Evolutionary conservation across 1,140 invertebrate genomes (phyloP).

Genomic region (Drosophila elegans): DNA sequence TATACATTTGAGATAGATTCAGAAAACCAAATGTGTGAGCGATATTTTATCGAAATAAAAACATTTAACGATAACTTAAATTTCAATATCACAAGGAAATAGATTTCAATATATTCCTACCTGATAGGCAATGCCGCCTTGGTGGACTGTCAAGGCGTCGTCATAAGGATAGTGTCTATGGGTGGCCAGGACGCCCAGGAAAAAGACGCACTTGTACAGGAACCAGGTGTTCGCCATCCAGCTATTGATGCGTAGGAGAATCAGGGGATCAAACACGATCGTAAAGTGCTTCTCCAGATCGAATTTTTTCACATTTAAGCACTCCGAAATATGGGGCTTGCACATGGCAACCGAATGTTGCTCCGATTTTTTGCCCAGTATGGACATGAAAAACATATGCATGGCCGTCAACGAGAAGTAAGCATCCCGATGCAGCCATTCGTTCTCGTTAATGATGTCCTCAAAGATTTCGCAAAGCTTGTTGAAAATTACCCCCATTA

Average conservation of each 20-base stretch:
- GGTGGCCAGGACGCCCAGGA: slow-evolving; percentile 26
- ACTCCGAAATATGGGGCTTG: not conserved
- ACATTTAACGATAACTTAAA: too few species aligned
- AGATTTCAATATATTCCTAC: not conserved
- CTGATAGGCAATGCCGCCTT: slow-evolving; percentile 31
- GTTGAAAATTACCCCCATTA: slow-evolving; percentile 4
- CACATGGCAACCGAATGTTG: slow-evolving; percentile 25
- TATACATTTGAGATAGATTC: too few species aligned
- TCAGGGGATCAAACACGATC: slow-evolving; percentile 9
- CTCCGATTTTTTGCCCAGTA: not conserved
- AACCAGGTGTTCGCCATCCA: slow-evolving; percentile 29
- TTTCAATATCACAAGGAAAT: too few species aligned
- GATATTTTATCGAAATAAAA: too few species aligned
- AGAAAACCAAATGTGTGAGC: too few species aligned
- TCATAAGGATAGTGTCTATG: slow-evolving; percentile 7
- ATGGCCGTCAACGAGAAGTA: slow-evolving; percentile 18
- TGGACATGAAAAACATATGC: slow-evolving; percentile 14
- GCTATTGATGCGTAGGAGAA: slow-evolving; percentile 11
- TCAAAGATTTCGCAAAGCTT: not conserved
- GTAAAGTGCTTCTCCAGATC: not conserved
- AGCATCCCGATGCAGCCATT: slow-evolving; percentile 16
- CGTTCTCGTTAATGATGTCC: not conserved
- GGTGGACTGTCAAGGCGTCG: not conserved
- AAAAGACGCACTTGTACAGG: slow-evolving; percentile 31
- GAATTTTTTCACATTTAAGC: not conserved